Conservation (phyloP, 1,140 invertebrate genomes). For the Cotesia typhae region DNA sequence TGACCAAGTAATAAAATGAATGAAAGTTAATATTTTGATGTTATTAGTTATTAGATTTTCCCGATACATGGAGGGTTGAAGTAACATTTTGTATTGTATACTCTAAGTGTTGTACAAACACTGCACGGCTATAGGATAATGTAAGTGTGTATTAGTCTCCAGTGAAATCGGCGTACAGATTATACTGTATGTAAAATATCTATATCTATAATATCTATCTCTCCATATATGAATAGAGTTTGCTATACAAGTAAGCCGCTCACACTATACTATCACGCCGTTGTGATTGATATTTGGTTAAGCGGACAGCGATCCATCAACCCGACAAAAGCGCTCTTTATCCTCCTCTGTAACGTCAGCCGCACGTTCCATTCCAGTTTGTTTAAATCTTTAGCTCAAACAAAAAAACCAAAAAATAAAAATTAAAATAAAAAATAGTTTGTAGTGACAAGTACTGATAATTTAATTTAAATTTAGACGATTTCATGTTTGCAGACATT, state of each 20-base stretch:
- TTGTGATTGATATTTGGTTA: slow-evolving; percentile 55
- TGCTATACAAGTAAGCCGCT: slow-evolving; percentile 27
- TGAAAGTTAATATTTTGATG: no score
- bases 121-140: background rate
- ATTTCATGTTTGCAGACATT: slow-evolving; percentile 74
- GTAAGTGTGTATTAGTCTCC: background rate
- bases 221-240: no score
- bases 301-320: slow-evolving; percentile 52
- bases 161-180: slow-evolving; percentile 47
- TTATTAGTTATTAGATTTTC: no score
- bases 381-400: slow-evolving; percentile 4
- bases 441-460: background rate
- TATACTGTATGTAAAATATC: slow-evolving; percentile 42
- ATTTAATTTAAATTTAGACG: slow-evolving; percentile 20
- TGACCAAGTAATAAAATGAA: no score
- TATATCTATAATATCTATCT: no score
- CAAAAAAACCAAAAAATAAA: background rate
- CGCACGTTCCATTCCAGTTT: slow-evolving; percentile 39
- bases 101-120: slow-evolving; percentile 48
- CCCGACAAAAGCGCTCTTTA: slow-evolving; percentile 49
- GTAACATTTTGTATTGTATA: slow-evolving; percentile 24
- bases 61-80: background rate
- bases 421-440: background rate
- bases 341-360: slow-evolving; percentile 41
- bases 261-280: slow-evolving; percentile 32